Percentiles rank a stretch among this genome's conserved stretches.
These are phyloP conservation scores for Cryptoprocta ferox DNA, from an alignment of 2,797 vertebrate species.

Conservation along the genomic window DNA sequence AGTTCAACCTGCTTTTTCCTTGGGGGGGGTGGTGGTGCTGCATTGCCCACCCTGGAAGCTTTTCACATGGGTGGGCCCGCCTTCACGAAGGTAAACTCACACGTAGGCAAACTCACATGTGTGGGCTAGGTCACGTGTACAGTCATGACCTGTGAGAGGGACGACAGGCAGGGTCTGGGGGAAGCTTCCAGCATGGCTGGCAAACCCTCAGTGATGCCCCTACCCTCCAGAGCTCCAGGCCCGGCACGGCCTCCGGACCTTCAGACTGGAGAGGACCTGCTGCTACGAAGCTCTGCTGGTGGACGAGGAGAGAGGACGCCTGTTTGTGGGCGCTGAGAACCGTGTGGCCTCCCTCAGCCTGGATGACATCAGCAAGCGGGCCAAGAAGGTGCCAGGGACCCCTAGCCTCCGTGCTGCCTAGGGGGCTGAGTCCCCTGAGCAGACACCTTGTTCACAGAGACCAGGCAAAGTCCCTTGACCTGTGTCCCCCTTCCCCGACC, in stretches of 20 bases:
- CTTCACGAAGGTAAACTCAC: background rate
- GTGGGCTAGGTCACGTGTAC: background rate
- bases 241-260: conserved; percentile 92
- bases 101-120: background rate
- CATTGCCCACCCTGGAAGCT: background rate
- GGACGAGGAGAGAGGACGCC: conserved; percentile 95
- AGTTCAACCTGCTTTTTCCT: conserved; percentile 16
- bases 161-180: background rate
- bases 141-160: background rate
- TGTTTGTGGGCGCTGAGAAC: conserved; percentile 96
- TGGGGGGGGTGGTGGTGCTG: background rate
- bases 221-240: conserved; percentile 91
- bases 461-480: background rate
- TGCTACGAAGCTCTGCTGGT: conserved; percentile 94
- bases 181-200: background rate
- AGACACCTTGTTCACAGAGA: background rate
- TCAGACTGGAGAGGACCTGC: conserved; percentile 93
- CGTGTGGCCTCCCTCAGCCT: conserved; percentile 94
- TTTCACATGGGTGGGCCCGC: conserved; percentile 33
- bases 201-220: background rate
- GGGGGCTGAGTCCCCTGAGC: background rate
- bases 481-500: background rate
- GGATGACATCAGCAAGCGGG: conserved; percentile 95
- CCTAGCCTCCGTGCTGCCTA: background rate
- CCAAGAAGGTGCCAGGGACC: conserved; percentile 91